phyloP scores from a whole-genome alignment of 2,888 invertebrate genomes.

The Ormia ochracea region DNA sequence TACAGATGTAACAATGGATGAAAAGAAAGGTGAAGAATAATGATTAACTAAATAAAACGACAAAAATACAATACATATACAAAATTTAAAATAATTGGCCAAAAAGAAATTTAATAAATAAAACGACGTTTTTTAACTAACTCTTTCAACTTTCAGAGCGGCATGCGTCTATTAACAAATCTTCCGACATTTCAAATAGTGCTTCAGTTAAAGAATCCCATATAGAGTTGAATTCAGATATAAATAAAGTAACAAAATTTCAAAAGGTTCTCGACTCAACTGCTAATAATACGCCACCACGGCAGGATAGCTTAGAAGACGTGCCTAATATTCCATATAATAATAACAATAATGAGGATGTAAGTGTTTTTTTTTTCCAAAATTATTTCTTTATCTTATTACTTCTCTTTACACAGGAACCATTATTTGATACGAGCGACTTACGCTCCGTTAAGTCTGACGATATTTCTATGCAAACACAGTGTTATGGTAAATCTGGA shows the following conservation, averaged over 20 bases:
- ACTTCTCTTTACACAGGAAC: conserved; percentile 70
- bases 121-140: no score
- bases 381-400: neutral
- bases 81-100: no score
- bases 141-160: conserved; percentile 65
- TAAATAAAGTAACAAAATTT: conserved; percentile 67
- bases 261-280: conserved; percentile 68
- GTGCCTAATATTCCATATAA: conserved; percentile 79
- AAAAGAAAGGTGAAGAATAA: conserved; percentile 72
- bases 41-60: neutral
- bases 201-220: conserved; percentile 80
- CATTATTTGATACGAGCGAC: conserved; percentile 77
- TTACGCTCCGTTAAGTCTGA: conserved; percentile 76
- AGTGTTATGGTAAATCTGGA: conserved; percentile 80
- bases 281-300: conserved; percentile 58
- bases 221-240: conserved; percentile 79
- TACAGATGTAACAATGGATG: conserved; percentile 74
- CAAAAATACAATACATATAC: no score
- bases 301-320: conserved; percentile 73
- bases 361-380: conserved; percentile 75
- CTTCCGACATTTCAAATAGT: conserved; percentile 66
- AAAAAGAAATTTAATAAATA: no score
- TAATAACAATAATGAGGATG: conserved; percentile 82
- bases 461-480: conserved; percentile 77
- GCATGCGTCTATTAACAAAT: conserved; percentile 61